These are phyloP conservation scores for Macrocentrus cingulum DNA, from an alignment of 1,140 invertebrate genomes.

Conservation along the genomic window DNA sequence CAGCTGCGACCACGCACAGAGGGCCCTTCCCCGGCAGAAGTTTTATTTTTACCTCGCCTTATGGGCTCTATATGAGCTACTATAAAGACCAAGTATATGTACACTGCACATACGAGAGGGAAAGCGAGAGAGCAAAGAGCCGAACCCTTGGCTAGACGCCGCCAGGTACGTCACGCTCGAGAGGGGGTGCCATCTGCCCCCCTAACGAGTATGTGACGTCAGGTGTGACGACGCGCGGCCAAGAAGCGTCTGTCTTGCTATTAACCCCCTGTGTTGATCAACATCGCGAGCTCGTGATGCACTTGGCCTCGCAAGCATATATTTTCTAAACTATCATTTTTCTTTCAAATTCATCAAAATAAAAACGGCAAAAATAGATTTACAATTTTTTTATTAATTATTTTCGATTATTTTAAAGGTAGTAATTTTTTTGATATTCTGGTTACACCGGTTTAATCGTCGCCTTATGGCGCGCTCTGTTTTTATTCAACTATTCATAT, in stretches of 20 bases:
- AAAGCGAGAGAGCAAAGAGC: constrained; percentile 13
- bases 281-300: constrained; percentile 8
- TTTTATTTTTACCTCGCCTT: constrained; percentile 53
- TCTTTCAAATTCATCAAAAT: too few species aligned
- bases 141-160: constrained; percentile 27
- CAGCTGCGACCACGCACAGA: constrained; percentile 47
- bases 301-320: background rate
- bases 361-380: too few species aligned
- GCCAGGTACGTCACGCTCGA: constrained; percentile 58
- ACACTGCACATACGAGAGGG: background rate
- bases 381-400: too few species aligned
- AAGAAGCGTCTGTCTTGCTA: constrained; percentile 40
- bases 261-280: constrained; percentile 13
- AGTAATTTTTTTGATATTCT: too few species aligned
- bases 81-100: too few species aligned
- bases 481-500: too few species aligned
- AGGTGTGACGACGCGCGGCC: constrained; percentile 53
- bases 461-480: too few species aligned
- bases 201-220: constrained; percentile 58
- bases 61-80: constrained; percentile 38
- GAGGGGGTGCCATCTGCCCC: constrained; percentile 57
- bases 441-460: too few species aligned
- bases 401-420: too few species aligned
- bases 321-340: too few species aligned
- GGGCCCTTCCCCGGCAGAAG: constrained; percentile 39